Percentiles rank a stretch among this genome's conserved stretches.
Conservation (phyloP, 2,797 vertebrate genomes). For the Microtus agrestis region DNA sequence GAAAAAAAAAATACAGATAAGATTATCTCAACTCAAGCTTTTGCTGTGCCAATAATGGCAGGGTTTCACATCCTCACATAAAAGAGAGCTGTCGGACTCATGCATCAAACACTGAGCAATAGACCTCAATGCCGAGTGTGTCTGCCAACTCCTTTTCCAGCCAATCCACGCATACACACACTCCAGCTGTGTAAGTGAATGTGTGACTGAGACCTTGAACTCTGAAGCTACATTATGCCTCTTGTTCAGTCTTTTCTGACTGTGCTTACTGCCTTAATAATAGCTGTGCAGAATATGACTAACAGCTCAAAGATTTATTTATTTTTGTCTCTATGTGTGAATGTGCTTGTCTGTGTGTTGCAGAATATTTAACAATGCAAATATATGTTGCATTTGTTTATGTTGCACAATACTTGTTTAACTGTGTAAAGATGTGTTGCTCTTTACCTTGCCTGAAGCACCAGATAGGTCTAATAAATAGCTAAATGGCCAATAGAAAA, state of each 20-base stretch:
- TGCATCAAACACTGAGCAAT: neutral
- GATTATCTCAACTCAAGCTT: constrained; percentile 30
- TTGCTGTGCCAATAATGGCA: neutral
- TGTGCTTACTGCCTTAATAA: neutral
- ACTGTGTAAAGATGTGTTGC: neutral
- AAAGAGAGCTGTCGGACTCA: neutral
- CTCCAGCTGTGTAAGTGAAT: neutral
- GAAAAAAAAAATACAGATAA: neutral
- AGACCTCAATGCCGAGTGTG: neutral
- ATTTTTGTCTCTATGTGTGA: neutral
- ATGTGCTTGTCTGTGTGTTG: neutral
- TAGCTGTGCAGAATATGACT: neutral
- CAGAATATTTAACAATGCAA: neutral
- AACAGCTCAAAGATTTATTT: neutral
- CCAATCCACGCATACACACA: neutral
- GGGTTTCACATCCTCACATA: neutral
- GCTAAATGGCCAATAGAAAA: neutral
- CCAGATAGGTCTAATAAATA: neutral
- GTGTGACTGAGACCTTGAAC: neutral
- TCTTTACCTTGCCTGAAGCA: neutral
- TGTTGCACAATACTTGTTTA: neutral
- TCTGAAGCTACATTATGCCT: neutral
- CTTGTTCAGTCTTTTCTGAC: neutral
- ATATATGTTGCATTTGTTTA: neutral
- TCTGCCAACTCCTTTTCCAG: neutral